A percentile compares a stretch with the other conserved stretches of the same genome.
Evolutionary conservation across 2,888 invertebrate genomes (phyloP).

Genomic region (Lysandra bellargus): DNA sequence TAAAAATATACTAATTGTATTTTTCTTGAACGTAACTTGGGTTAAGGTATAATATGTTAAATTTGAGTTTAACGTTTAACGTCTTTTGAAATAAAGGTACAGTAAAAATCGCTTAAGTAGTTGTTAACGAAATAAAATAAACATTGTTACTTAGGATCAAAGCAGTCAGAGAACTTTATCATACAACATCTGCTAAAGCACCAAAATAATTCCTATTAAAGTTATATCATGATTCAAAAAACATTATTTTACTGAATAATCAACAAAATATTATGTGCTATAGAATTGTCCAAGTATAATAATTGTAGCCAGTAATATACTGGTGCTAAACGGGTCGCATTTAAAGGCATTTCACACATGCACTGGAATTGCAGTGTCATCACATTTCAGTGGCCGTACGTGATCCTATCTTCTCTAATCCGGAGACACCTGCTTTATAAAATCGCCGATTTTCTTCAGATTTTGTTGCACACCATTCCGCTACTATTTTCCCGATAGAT

Average conservation of each 20-base stretch:
- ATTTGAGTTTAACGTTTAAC: not conserved
- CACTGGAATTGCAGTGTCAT: constrained; percentile 71
- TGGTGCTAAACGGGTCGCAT: constrained; percentile 48
- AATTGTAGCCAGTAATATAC: constrained; percentile 37
- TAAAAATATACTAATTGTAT: constrained; percentile 1
- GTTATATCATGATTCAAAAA: too few relatives aligned
- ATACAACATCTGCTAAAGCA: not conserved
- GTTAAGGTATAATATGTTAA: not conserved
- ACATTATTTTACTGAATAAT: not conserved
- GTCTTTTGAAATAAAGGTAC: too few relatives aligned
- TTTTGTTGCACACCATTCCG: constrained; percentile 34
- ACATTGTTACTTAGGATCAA: not conserved
- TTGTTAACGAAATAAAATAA: too few relatives aligned
- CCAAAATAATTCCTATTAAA: not conserved
- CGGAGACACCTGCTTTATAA: constrained; percentile 73
- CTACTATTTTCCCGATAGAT: constrained; percentile 1
- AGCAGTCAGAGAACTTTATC: not conserved
- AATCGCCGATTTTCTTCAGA: constrained; percentile 41
- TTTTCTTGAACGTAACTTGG: not conserved
- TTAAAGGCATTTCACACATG: constrained; percentile 56
- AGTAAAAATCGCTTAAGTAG: too few relatives aligned
- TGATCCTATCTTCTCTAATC: constrained; percentile 75
- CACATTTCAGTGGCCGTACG: constrained; percentile 69
- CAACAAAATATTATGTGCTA: not conserved
- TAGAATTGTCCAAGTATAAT: constrained; percentile 32